Evolutionary conservation across 1,140 invertebrate species (phyloP).

Genomic region (Bombus waltoni): DNA sequence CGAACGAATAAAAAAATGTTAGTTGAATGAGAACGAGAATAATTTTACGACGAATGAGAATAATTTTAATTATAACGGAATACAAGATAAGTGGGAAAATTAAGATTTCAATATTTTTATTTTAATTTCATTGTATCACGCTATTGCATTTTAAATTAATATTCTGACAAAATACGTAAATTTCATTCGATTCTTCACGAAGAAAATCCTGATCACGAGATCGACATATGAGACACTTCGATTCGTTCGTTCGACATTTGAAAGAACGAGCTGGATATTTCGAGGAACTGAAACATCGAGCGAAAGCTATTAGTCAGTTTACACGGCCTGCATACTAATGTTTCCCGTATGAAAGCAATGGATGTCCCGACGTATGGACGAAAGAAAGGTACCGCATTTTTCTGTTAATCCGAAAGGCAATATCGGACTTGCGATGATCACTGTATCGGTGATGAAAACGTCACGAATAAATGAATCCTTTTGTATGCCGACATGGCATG

Average conservation of each 20-base stretch:
- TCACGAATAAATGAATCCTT: slow-evolving; percentile 8
- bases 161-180: not conserved
- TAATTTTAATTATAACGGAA: not conserved
- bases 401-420: slow-evolving; percentile 4
- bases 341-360: not conserved
- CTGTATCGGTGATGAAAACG: not conserved
- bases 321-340: not conserved
- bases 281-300: not conserved
- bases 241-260: not conserved
- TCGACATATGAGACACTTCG: not conserved
- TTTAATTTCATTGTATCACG: not conserved
- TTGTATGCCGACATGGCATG: slow-evolving; percentile 1
- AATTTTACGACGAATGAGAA: not conserved
- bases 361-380: not conserved
- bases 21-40: not conserved
- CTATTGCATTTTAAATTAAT: not conserved
- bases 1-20: not conserved
- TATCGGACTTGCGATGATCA: not conserved
- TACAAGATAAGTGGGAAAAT: no score
- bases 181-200: not conserved
- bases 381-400: not conserved
- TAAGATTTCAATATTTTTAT: not conserved
- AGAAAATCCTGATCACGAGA: not conserved
- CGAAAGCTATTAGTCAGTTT: slow-evolving; percentile 20
- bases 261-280: not conserved